Percentiles rank a stretch among this genome's conserved stretches.
Evolutionary conservation across 1,140 invertebrate genomes (phyloP).

Genomic region (Caenorhabditis brenneri): DNA sequence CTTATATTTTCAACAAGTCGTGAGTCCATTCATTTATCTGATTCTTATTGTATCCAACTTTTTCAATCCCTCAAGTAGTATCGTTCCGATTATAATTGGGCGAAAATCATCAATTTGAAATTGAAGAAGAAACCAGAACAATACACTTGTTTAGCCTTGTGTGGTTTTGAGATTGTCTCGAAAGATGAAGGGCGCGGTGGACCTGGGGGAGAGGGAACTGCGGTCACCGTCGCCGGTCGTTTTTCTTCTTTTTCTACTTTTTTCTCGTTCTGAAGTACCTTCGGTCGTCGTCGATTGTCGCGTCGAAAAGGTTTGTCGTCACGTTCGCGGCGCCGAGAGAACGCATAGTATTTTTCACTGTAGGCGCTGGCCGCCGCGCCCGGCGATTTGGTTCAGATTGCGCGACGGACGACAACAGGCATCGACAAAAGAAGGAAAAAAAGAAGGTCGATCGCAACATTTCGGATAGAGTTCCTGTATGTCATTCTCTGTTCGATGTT

Average conservation of each 20-base stretch:
- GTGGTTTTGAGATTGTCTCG: conserved; percentile 16
- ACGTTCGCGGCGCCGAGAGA: background rate
- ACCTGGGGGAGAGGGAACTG: conserved; percentile 13
- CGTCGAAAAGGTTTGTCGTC: background rate
- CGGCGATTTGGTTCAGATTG: conserved; percentile 26
- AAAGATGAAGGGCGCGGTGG: conserved; percentile 38
- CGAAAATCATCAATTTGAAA: conserved; percentile 12
- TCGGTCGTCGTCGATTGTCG: background rate
- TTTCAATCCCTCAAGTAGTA: background rate
- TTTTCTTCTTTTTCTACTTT: background rate
- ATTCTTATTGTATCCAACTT: background rate
- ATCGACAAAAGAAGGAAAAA: background rate
- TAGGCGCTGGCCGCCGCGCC: background rate
- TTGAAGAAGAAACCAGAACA: background rate
- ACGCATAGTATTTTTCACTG: conserved; percentile 13
- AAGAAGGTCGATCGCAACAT: conserved; percentile 40
- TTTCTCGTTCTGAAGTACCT: conserved; percentile 36
- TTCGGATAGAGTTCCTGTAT: conserved; percentile 39
- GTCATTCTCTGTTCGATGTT: conserved; percentile 22
- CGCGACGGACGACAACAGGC: background rate
- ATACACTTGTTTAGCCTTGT: background rate
- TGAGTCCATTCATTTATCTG: too few relatives aligned
- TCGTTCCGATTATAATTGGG: background rate
- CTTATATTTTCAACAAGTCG: too few relatives aligned
- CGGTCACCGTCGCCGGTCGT: background rate